Base-by-base conservation (phyloP, 2,113 vertebrate species). In the Boleophthalmus pectinirostris region DNA sequence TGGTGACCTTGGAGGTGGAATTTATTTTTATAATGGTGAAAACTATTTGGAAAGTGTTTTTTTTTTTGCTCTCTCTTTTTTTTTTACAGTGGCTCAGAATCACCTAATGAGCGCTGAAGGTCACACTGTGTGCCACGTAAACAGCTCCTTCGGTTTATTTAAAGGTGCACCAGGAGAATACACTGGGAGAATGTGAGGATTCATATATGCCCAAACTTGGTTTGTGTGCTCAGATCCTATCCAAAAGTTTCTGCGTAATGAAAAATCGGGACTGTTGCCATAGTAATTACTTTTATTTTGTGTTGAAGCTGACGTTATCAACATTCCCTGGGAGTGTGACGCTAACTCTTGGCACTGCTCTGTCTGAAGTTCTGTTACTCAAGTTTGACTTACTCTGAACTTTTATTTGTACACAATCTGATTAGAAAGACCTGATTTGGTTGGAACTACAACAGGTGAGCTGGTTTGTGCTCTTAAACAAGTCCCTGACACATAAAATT, bases 31-130 rank as follows among this genome's bases (percentile, higher is more conserved):
- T 64, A 64, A 64, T 64, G 35, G 38, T 18, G 20, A n/a, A 2
- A 10, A 64, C 61, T 64, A n/a, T 64, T 64, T 64, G 65, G 35
- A 43, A 71, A 66, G 23, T 46, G 45, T 35, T 25, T 33, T 63
- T 35, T 49, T 49, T 16, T 51, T 18, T 51, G 2, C 29, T 29
- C 29, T 29, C 29, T 29, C 18, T 20, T 51, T 4, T 51, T 63
- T 63, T 63, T 63, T 35, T 64, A 35, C 60, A 64, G 49, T 18
- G 45, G 64, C 67, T 72, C 58, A 47, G 56, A 8, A 18, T 70
- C 20, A 70, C 79, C 54, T 75, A 75, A 82, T 60, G 78, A 71
- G 61, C 60, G 47, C 68, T 78, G 78, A 82, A 86, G 84, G 83
- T 85, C 78, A 84, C 23, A 7, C 12, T 72, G 65, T 23, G 66